Base-by-base conservation (phyloP, 2,888 invertebrate genomes). In the Antheraea assamensis region DNA sequence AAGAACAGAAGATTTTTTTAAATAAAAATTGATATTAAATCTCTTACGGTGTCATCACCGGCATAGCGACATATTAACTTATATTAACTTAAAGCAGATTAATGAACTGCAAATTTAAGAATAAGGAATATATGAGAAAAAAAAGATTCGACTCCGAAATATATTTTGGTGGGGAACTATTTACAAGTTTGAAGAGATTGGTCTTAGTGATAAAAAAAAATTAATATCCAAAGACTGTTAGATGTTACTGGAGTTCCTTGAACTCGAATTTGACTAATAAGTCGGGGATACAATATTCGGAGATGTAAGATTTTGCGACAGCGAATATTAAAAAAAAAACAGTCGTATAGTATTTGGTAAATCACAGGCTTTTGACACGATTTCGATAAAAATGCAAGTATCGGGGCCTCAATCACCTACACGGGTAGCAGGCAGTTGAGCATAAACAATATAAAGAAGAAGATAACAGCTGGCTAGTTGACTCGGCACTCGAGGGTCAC, bases 161-260 rank as follows among this genome's bases (percentile, higher is more conserved):
- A 91, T 94, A 93, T 93, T 94, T 94, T 93, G 93, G 93, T 89
- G 93, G 61, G 89, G 90, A 91, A 89, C 89, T 94, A 93, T 94
- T 94, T 94, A 94, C 93, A 94, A 89, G 90, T 84, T 83, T 87
- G 90, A 87, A 85, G 88, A 84, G 88, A 88, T 88, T 89, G 90
- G 94, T 94, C 94, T 94, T 93, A 93, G 94, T 92, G 93, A 92
- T 94, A 93, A 89, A 90, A 80, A n/a, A 77, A 83, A 27, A 27
- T 30, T 15, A 77, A 83, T 93, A 91, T 94, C 94, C 94, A 94
- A 94, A 94, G 94, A 94, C 94, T 94, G 58, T 58, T 92, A 93
- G 91, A 90, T 94, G 92, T 91, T 92, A 91, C 90, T 83, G 88
- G 78, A 76, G 92, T 92, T 93, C 91, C 85, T 88, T 90, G 92